Percentiles rank a stretch among this genome's conserved stretches.
Conservation (phyloP, 2,797 vertebrate species). For the Myotis vivesi region DNA sequence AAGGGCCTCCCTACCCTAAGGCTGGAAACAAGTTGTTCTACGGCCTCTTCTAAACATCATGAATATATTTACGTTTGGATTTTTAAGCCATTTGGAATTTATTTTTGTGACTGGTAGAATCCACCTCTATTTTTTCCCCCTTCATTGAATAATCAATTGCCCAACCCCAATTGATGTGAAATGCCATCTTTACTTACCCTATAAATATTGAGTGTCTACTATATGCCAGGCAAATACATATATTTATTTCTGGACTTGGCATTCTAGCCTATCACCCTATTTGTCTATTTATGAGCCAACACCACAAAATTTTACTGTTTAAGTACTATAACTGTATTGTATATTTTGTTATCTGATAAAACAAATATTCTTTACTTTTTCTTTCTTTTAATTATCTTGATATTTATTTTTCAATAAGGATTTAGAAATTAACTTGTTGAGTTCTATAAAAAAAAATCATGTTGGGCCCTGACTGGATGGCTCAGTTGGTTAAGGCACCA, state of each 20-base stretch:
- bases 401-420: conserved; percentile 59
- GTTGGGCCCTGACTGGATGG: not conserved
- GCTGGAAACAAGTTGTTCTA: not conserved
- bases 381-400: conserved; percentile 52
- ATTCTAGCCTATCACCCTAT: not conserved
- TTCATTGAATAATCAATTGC: conserved; percentile 15
- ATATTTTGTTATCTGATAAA: not conserved
- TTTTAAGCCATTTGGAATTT: conserved; percentile 29
- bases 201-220: not conserved
- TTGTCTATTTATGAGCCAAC: conserved; percentile 19
- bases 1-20: not conserved
- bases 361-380: not conserved
- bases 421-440: conserved; percentile 64
- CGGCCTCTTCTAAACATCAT: conserved; percentile 9
- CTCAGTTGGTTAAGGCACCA: not conserved
- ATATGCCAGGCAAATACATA: not conserved
- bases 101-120: conserved; percentile 10
- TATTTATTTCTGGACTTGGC: conserved; percentile 18
- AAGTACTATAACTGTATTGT: not conserved
- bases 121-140: not conserved
- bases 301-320: conserved; percentile 34
- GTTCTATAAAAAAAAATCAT: conserved; percentile 29
- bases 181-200: conserved; percentile 7
- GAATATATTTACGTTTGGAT: not conserved
- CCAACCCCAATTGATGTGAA: conserved; percentile 21